Conservation (phyloP, 1,140 invertebrate species). For the Cepaea nemoralis region DNA sequence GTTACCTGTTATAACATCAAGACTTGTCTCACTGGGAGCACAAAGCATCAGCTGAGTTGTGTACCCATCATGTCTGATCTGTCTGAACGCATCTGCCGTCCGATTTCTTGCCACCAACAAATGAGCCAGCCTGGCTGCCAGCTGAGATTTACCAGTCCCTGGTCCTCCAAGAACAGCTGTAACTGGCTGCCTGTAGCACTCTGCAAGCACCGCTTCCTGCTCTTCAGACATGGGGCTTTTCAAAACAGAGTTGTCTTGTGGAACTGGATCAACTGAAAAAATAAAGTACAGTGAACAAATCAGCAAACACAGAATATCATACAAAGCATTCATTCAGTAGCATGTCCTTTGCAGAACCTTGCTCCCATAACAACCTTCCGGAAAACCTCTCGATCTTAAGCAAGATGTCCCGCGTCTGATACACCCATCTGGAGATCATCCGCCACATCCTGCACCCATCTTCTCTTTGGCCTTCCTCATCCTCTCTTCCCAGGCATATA, state of each 20-base stretch:
- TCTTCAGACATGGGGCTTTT: slow-evolving; percentile 46
- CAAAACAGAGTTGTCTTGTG: slow-evolving; percentile 36
- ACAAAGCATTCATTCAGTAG: no score
- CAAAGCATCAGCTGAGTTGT: slow-evolving; percentile 63
- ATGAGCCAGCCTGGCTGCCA: slow-evolving; percentile 54
- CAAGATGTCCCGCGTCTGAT: no score
- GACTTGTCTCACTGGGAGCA: slow-evolving; percentile 61
- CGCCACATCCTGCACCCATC: no score
- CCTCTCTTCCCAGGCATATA: no score
- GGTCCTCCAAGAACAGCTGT: slow-evolving; percentile 62
- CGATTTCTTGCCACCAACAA: slow-evolving; percentile 57
- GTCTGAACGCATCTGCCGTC: slow-evolving; percentile 19
- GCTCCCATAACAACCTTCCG: no score
- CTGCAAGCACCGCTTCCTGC: slow-evolving; percentile 57
- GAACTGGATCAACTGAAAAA: slow-evolving; percentile 51
- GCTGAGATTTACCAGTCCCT: slow-evolving; percentile 66
- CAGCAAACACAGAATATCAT: no score
- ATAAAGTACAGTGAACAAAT: no score
- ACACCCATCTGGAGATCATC: no score
- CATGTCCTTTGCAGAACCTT: no score
- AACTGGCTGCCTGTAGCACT: slow-evolving; percentile 56
- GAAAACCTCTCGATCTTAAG: no score
- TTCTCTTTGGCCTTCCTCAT: no score
- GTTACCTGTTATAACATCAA: slow-evolving; percentile 67
- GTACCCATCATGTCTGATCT: not conserved